Evolutionary conservation across 2,113 vertebrate species (phyloP).

Genomic region (Onychostoma macrolepis): DNA sequence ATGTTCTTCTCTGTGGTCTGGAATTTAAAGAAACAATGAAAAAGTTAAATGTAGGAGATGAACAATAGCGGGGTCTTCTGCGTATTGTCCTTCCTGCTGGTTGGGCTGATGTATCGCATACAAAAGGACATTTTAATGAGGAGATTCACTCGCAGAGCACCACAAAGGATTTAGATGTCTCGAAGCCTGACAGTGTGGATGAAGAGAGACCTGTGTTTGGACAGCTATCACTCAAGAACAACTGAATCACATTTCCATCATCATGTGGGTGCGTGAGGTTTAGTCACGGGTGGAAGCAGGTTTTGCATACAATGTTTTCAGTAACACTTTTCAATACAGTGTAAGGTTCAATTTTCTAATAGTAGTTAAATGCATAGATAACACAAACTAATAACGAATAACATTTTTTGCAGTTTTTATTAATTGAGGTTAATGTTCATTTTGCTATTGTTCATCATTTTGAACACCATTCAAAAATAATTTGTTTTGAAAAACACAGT

Average conservation of each 20-base stretch:
- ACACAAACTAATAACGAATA: background rate
- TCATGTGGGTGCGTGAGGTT: background rate
- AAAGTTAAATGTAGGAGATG: background rate
- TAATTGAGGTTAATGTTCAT: background rate
- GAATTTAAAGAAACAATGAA: background rate
- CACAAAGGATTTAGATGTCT: slow-evolving; percentile 47
- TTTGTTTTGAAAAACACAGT: background rate
- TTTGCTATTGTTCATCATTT: background rate
- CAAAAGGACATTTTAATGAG: slow-evolving; percentile 51
- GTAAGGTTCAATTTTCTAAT: background rate
- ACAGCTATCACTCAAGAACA: slow-evolving; percentile 5
- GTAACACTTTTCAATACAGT: background rate
- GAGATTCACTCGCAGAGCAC: slow-evolving; percentile 21
- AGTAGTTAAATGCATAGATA: background rate
- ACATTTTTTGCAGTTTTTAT: background rate
- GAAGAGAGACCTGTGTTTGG: slow-evolving; percentile 26
- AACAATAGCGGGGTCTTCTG: background rate
- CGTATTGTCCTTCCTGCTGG: background rate
- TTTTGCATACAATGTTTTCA: background rate
- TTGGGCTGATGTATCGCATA: background rate
- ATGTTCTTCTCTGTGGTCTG: background rate
- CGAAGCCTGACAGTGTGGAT: slow-evolving; percentile 10
- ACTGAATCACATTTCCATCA: slow-evolving; percentile 1
- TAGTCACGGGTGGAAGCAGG: background rate
- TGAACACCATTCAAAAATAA: background rate